Evolutionary conservation across 92 coral and sea anemone species (phyloP), one percentile per base, ranked within the genome.

Genomic region (Epizoanthus fatuus): DNA sequence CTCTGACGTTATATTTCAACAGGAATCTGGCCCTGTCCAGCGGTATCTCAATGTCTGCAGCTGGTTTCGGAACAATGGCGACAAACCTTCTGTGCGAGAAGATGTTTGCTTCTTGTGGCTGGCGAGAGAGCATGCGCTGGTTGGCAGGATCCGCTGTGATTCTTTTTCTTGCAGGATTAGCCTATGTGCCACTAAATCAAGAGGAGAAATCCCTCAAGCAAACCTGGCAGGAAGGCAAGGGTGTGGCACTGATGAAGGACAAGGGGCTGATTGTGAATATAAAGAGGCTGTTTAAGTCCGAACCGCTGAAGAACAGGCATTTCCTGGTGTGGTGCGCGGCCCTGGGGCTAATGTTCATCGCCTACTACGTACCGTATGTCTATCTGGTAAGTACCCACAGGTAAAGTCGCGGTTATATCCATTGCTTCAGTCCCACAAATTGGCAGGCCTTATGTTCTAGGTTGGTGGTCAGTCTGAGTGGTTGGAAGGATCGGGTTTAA

Each of bases 331-430:
- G 95, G 96, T 80, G 89, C 22, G 56, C 81, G 5, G 89, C 94
- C 4, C 73, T 92, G 70, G 86, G 88, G 9, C 78, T 97, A 67
- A 81, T 79, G 22, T 74, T 90, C 19, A 86, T 97, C 57, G 98
- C 95, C 77, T 89, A 90, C 90, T 92, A 92, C 85, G 90, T 97
- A 19, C 99, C 98, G 1, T 93, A 94, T 81, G 79, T 94, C 69
- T 94, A 91, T 72, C 90, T 97, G 38, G 99, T 97, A 92, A 93
- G 99, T 95, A 32, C 40, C 12, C 22, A 13, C 38, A 44, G 2
- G 20, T 14, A 17, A 25, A 37, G 19, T 14, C 29, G 75, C 32
- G 53, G 29, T 29, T 71, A 15, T 37, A 20, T 45, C 17, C 72
- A 17, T 42, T 12, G 49, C 25, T 68, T 38, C 13, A 69, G 13